Evolutionary conservation across 1,140 invertebrate genomes (phyloP).

Genomic region (Charaxes varanes): DNA sequence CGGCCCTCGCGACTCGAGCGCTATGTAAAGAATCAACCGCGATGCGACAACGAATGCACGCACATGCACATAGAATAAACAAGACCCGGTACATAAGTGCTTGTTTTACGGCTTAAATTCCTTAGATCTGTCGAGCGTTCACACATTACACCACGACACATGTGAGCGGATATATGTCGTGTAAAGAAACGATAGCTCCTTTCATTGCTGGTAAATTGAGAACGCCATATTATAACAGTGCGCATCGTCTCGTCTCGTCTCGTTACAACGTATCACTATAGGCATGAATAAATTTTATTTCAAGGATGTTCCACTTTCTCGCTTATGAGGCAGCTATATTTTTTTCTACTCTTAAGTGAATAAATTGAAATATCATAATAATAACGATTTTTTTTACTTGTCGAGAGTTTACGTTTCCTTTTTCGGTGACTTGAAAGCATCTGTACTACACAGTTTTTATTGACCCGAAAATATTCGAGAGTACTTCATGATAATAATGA

Average conservation of each 20-base stretch:
- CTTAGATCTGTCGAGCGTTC: constrained; percentile 27
- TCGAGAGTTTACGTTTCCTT: constrained; percentile 1
- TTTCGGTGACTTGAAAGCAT: too few species aligned
- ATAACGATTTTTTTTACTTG: too few species aligned
- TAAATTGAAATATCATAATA: too few species aligned
- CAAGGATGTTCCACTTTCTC: constrained; percentile 11
- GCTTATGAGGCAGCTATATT: constrained; percentile 4
- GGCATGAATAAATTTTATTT: constrained; percentile 10
- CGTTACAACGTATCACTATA: constrained; percentile 14
- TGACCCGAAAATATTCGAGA: too few species aligned
- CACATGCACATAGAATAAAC: constrained; percentile 47
- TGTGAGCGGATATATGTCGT: constrained; percentile 5
- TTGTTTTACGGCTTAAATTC: constrained; percentile 29
- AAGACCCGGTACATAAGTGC: constrained; percentile 31
- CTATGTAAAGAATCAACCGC: constrained; percentile 63
- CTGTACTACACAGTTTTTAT: too few species aligned
- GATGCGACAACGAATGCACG: constrained; percentile 68
- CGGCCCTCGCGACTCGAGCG: constrained; percentile 45
- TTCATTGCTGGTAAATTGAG: constrained; percentile 10
- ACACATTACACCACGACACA: constrained; percentile 8
- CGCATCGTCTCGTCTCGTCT: constrained; percentile 3
- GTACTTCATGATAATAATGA: too few species aligned
- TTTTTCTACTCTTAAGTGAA: constrained; percentile 5
- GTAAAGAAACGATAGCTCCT: constrained; percentile 9
- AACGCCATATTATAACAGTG: constrained; percentile 7